Conservation (phyloP, 2,797 vertebrate species). For the Paedocypris micromegethes region DNA sequence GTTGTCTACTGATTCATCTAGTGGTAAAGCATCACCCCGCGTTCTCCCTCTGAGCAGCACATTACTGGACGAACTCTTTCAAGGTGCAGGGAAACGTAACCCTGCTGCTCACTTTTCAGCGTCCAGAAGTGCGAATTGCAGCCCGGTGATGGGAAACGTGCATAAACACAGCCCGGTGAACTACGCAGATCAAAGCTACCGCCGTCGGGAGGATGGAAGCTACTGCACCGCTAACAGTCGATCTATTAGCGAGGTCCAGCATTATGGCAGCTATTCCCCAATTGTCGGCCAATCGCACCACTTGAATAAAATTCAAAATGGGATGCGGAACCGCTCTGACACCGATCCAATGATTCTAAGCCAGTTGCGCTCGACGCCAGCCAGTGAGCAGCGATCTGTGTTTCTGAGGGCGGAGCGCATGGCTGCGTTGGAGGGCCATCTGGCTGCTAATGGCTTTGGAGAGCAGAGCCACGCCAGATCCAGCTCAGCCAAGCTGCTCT, state of each 20-base stretch:
- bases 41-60: conserved; percentile 68
- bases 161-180: conserved; percentile 65
- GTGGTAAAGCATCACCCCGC: conserved; percentile 64
- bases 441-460: conserved; percentile 75
- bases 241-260: conserved; percentile 42
- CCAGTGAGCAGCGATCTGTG: conserved; percentile 59
- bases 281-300: conserved; percentile 52
- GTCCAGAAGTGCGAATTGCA: conserved; percentile 68
- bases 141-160: conserved; percentile 62
- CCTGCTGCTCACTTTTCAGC: conserved; percentile 66
- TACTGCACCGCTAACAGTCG: conserved; percentile 56
- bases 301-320: conserved; percentile 57
- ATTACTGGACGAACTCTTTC: conserved; percentile 58
- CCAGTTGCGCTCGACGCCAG: conserved; percentile 70
- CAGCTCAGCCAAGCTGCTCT: conserved; percentile 51
- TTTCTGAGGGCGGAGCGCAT: conserved; percentile 61
- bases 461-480: conserved; percentile 50
- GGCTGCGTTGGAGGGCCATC: conserved; percentile 68
- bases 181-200: conserved; percentile 67
- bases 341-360: conserved; percentile 85
- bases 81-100: conserved; percentile 75
- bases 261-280: conserved; percentile 60
- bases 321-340: conserved; percentile 78
- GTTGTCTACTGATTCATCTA: conserved; percentile 68
- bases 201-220: conserved; percentile 48